Evolutionary conservation across 2,797 vertebrate species (phyloP).

Genomic region (Lindbergichthys nudifrons): DNA sequence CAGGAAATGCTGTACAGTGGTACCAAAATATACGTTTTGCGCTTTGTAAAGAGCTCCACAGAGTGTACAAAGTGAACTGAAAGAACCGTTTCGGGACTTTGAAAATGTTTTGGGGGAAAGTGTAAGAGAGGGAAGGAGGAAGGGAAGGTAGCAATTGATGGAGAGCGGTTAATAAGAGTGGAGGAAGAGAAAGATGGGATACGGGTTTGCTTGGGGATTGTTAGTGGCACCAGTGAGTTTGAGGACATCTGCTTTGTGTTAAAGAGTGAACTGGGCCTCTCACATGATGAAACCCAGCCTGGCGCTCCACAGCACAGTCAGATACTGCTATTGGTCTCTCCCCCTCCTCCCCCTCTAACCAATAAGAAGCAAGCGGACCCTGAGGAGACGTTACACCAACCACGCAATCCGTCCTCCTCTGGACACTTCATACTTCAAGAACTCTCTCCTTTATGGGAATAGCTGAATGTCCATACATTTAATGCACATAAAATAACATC

Average conservation of each 20-base stretch:
- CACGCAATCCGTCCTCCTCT: slow-evolving; percentile 33
- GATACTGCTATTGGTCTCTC: slow-evolving; percentile 71
- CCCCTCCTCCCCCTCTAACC: slow-evolving; percentile 44
- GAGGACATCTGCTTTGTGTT: slow-evolving; percentile 84
- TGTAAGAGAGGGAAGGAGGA: not conserved
- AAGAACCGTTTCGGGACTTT: not conserved
- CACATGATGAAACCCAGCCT: slow-evolving; percentile 81
- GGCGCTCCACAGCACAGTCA: slow-evolving; percentile 59
- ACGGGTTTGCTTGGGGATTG: slow-evolving; percentile 62
- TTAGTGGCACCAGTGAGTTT: slow-evolving; percentile 68
- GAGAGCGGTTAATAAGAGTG: slow-evolving; percentile 31
- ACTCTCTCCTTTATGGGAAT: slow-evolving; percentile 19
- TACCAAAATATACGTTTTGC: not conserved
- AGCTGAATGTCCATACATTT: not conserved
- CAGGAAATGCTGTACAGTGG: not conserved
- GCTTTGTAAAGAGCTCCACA: not conserved
- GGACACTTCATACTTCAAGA: slow-evolving; percentile 5
- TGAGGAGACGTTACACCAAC: slow-evolving; percentile 49
- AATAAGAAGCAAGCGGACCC: slow-evolving; percentile 48
- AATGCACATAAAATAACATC: not conserved
- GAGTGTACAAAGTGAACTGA: not conserved
- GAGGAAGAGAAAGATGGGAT: slow-evolving; percentile 26
- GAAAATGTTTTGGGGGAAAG: not conserved
- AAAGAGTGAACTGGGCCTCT: slow-evolving; percentile 73
- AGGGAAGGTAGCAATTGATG: slow-evolving; percentile 21